A percentile compares a stretch with the other conserved stretches of the same genome.
Conservation (phyloP, 2,113 vertebrate species). For the Petrocephalus microphthalmus region DNA sequence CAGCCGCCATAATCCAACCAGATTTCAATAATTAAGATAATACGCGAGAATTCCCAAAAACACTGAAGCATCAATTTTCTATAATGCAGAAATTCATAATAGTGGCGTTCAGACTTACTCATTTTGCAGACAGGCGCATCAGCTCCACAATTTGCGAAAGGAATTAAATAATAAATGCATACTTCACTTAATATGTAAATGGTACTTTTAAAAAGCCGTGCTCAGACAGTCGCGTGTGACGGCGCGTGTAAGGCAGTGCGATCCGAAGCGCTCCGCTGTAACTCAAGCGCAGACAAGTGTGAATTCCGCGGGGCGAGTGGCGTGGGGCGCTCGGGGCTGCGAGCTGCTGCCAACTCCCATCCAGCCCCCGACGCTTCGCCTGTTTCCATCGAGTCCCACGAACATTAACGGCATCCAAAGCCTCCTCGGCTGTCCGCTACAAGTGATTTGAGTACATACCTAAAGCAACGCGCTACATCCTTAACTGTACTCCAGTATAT, state of each 20-base stretch:
- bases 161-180: not conserved
- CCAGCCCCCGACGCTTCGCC: not conserved
- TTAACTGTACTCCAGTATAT: not conserved
- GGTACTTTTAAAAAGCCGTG: not conserved
- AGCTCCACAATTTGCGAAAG: not conserved
- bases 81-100: not conserved
- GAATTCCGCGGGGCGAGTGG: slow-evolving; percentile 14
- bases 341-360: slow-evolving; percentile 14
- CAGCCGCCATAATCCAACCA: not conserved
- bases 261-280: not conserved
- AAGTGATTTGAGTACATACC: not conserved
- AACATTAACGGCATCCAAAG: not conserved
- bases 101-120: not conserved
- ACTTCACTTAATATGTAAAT: not conserved
- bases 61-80: not conserved
- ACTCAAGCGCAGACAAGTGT: slow-evolving; percentile 15
- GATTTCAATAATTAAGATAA: not conserved
- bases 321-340: not conserved
- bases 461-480: not conserved
- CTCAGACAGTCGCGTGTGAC: not conserved
- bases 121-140: not conserved
- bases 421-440: not conserved
- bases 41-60: not conserved
- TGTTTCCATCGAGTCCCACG: not conserved
- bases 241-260: not conserved